Conservation (phyloP, 2,797 vertebrate species). For the Cuniculus paca region DNA sequence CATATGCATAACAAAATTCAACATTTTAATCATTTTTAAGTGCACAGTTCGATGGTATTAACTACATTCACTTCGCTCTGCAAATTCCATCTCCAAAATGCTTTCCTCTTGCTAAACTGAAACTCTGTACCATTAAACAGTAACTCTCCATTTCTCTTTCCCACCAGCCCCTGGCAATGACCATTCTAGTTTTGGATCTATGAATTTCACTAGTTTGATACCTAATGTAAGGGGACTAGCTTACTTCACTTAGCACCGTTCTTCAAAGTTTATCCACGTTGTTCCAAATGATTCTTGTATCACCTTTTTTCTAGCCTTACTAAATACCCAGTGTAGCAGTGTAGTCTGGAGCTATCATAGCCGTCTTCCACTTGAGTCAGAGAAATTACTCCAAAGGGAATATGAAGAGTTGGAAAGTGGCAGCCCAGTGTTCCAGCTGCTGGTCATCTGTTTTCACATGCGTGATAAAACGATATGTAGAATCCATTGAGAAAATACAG, state of each 20-base stretch:
- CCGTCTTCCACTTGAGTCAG: not conserved
- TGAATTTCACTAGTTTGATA: not conserved
- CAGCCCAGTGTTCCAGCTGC: not conserved
- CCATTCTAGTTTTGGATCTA: not conserved
- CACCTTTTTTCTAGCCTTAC: not conserved
- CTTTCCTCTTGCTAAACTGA: not conserved
- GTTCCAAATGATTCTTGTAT: not conserved
- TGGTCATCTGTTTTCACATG: not conserved
- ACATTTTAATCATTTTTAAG: not conserved
- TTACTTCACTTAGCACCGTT: not conserved
- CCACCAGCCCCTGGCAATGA: not conserved
- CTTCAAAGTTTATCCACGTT: not conserved
- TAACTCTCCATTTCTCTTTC: rapidly evolving
- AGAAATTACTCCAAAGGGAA: not conserved
- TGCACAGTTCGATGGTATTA: not conserved
- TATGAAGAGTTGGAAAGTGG: not conserved
- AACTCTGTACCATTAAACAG: not conserved
- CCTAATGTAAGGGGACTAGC: not conserved
- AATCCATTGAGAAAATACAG: not conserved
- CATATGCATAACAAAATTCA: not conserved
- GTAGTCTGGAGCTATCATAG: not conserved
- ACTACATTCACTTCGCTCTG: not conserved
- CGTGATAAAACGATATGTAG: not conserved
- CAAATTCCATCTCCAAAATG: not conserved
- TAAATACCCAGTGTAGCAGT: not conserved